Evolutionary conservation across 1,140 invertebrate species (phyloP).

Genomic region (Drosophila fuyamai): DNA sequence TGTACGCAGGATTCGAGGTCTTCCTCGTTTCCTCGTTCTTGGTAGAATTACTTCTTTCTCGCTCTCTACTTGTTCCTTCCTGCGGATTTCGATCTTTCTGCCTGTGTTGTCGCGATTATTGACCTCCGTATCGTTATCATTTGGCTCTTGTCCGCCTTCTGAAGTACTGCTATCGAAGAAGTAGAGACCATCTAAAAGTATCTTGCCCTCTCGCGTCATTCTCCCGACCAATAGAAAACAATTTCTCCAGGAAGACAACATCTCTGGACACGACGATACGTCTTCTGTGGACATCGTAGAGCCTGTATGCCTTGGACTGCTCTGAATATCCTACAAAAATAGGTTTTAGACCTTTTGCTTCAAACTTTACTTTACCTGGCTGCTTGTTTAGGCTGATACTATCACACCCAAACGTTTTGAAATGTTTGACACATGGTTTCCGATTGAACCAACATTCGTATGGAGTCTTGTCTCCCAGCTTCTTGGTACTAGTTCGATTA

Average conservation of each 20-base stretch:
- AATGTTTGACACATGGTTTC: too few species aligned
- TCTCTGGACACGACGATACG: background rate
- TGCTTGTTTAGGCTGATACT: background rate
- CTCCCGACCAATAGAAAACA: background rate
- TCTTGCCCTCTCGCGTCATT: background rate
- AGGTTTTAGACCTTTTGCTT: too few species aligned
- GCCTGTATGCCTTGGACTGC: background rate
- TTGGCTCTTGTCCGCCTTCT: background rate
- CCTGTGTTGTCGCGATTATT: background rate
- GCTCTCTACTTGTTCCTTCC: background rate
- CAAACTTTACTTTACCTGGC: too few species aligned
- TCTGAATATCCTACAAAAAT: constrained; percentile 2
- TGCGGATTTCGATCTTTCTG: background rate
- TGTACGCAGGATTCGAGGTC: constrained; percentile 1
- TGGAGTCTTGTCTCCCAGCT: too few species aligned
- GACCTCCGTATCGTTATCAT: background rate
- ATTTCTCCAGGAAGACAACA: background rate
- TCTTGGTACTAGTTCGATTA: too few species aligned
- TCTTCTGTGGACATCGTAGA: background rate
- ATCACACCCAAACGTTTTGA: background rate
- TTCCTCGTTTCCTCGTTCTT: background rate
- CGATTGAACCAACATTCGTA: too few species aligned
- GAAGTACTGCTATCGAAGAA: background rate
- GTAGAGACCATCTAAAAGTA: background rate
- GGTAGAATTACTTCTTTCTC: background rate